Percentiles rank a stretch among this genome's conserved stretches.
phyloP scores from a whole-genome alignment of 2,888 invertebrate genomes.

The Drosophila monieri region DNA sequence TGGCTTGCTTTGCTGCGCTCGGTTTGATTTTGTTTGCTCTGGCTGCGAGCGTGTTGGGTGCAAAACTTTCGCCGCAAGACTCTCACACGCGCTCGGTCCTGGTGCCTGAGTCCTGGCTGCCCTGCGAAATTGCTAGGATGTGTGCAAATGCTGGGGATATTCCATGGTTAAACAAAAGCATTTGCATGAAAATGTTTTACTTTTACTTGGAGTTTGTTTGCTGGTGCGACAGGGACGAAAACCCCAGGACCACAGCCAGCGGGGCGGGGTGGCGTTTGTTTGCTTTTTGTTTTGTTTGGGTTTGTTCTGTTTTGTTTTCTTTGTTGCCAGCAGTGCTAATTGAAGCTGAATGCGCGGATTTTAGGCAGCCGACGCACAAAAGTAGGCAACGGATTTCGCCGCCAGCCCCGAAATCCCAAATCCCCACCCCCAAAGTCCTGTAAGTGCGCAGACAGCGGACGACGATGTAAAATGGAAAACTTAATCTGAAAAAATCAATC shows the following conservation, averaged over 20 bases:
- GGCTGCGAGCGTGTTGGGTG: constrained; percentile 45
- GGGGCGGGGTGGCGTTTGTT: constrained; percentile 6
- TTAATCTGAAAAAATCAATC: constrained; percentile 75
- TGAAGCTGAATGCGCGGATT: constrained; percentile 45
- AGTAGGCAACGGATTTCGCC: constrained; percentile 42
- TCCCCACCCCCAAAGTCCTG: neutral
- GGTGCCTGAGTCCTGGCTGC: constrained; percentile 5
- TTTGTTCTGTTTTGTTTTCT: constrained; percentile 39
- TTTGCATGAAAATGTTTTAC: constrained; percentile 74
- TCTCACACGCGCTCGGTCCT: constrained; percentile 37
- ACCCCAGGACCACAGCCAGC: neutral
- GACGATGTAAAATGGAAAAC: constrained; percentile 51
- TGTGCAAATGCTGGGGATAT: constrained; percentile 65
- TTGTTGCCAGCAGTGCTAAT: constrained; percentile 54
- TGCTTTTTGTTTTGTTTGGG: constrained; percentile 25
- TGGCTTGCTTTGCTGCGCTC: constrained; percentile 73
- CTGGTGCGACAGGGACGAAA: constrained; percentile 12
- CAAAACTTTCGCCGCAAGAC: constrained; percentile 67
- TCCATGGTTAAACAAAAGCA: constrained; percentile 73
- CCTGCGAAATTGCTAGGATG: constrained; percentile 17
- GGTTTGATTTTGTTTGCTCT: constrained; percentile 75
- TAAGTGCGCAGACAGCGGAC: constrained; percentile 27
- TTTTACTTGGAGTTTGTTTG: constrained; percentile 58
- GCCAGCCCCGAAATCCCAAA: constrained; percentile 17
- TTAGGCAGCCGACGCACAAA: constrained; percentile 34